Evolutionary conservation across 2,797 vertebrate genomes (phyloP), one percentile per base, ranked within the genome.

Genomic region (Hyperoplus lanceolatus): DNA sequence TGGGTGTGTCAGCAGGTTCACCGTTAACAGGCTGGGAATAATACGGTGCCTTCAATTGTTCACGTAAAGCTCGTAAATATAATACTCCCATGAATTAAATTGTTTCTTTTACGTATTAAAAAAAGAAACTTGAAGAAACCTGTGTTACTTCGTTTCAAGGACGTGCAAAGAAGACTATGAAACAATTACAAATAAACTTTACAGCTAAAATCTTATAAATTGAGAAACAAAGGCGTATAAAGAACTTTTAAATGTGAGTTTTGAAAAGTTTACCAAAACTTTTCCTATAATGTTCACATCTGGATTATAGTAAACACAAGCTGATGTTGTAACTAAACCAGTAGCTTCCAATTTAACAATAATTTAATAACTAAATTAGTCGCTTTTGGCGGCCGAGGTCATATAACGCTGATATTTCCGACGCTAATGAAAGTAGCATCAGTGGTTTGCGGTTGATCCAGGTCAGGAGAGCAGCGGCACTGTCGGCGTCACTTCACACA

Each of bases 1-100:
- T 57, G 61, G 73, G 73, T 63, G 84, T 76, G 80, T 83, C 81
- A 62, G 60, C 77, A 70, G 69, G 60, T 63, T 77, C 73, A 73
- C 39, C 4, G 3, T 51, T 64, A 51, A 76, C 29, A 70, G 60
- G 62, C 43, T 71, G 61, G 65, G 55, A 54, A 56, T 2, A 21
- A 10, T 16, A 3, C 39, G 84, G 0, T 69, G 66, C 77, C 9
- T 88, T 90, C 60, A 84, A 0, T 72, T 12, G 3, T 1, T 0
- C 16, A 5, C 12, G 8, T n/a, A 71, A 67, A 70, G 43, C 29
- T 6, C 36, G 74, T 50, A 65, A 79, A 70, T 7, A 0, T 0
- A 6, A 0, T 3, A 0, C 0, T 1, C 0, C 0, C 1, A 3
- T 16, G 3, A 2, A 16, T 51, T 62, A 2, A 14, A 55, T 14